Conservation (phyloP, 2,113 vertebrate genomes). For the Callipepla squamata region DNA sequence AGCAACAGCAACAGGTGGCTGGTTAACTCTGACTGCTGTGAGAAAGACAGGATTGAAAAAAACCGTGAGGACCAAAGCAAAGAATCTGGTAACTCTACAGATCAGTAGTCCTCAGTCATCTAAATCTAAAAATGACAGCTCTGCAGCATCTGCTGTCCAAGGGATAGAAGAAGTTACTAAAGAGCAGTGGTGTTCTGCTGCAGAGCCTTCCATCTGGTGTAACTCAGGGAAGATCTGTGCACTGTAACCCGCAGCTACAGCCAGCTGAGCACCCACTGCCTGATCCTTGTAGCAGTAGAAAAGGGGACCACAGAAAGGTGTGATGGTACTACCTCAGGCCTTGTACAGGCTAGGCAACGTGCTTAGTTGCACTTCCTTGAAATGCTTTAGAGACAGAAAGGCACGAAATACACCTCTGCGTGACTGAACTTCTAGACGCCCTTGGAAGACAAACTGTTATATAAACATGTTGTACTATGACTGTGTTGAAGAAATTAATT, state of each 20-base stretch:
- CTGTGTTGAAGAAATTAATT: background rate
- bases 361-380: background rate
- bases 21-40: conserved; percentile 75
- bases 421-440: background rate
- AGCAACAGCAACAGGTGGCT: conserved; percentile 75
- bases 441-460: background rate
- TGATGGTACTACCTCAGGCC: background rate
- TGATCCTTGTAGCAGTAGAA: background rate
- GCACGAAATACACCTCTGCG: background rate
- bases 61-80: background rate
- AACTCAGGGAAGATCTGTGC: background rate
- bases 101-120: background rate
- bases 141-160: background rate
- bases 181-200: background rate
- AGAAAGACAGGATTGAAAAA: background rate
- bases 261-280: fast-evolving
- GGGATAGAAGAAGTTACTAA: background rate
- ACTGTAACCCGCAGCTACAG: background rate
- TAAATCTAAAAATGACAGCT: background rate
- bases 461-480: background rate
- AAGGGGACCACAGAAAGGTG: background rate
- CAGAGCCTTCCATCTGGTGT: background rate
- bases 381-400: background rate
- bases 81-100: background rate
- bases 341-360: background rate